Evolutionary conservation across 2,113 vertebrate genomes (phyloP).

Genomic region (Fregata magnificens): DNA sequence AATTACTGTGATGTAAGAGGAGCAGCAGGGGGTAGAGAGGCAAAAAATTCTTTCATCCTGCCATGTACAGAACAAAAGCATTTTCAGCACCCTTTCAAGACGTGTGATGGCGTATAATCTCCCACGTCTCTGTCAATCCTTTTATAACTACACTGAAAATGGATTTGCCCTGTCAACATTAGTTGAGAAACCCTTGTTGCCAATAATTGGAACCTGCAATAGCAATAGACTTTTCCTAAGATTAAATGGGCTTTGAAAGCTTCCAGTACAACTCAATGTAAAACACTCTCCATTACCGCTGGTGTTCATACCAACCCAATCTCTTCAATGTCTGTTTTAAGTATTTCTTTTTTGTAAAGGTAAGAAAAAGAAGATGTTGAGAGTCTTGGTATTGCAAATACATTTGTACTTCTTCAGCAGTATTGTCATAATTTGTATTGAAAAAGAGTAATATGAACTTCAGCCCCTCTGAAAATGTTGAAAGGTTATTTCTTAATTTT

Average conservation of each 20-base stretch:
- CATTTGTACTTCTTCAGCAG: not conserved
- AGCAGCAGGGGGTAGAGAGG: not conserved
- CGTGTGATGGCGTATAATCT: not conserved
- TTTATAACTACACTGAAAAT: not conserved
- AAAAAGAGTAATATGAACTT: not conserved
- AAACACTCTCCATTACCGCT: not conserved
- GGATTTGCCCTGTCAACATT: not conserved
- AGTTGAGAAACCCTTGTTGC: constrained; percentile 10
- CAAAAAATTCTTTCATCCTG: not conserved
- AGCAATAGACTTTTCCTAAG: not conserved
- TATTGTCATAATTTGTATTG: not conserved
- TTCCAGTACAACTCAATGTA: not conserved
- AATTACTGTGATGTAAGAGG: constrained; percentile 1
- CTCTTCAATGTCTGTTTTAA: not conserved
- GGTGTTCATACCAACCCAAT: not conserved
- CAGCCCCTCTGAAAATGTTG: not conserved
- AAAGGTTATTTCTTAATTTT: not conserved
- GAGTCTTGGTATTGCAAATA: not conserved
- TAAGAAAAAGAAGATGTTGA: not conserved
- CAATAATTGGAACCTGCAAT: not conserved
- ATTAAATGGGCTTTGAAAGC: constrained; percentile 8
- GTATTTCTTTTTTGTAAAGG: not conserved
- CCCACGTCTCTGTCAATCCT: not conserved
- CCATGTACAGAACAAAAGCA: not conserved
- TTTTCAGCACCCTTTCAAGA: not conserved